Evolutionary conservation across 2,113 vertebrate genomes (phyloP).

Genomic region (Suncus etruscus): DNA sequence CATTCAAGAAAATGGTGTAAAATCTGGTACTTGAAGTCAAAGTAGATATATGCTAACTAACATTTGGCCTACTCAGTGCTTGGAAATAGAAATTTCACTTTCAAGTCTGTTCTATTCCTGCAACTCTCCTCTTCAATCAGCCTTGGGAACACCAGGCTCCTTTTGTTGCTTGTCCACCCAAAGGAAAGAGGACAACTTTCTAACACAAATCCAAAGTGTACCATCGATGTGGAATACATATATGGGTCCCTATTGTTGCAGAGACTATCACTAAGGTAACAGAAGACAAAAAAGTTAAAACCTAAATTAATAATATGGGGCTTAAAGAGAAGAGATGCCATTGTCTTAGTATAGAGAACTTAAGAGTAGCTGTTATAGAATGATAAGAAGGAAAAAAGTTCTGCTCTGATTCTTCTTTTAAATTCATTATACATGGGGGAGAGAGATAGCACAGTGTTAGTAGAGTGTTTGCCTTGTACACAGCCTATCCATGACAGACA

Average conservation of each 20-base stretch:
- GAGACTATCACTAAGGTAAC: neutral
- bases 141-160: neutral
- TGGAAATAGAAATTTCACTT: neutral
- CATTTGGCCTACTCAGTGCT: neutral
- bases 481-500: too few species aligned
- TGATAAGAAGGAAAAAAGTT: neutral
- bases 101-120: neutral
- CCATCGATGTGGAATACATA: neutral
- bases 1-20: neutral
- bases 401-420: neutral
- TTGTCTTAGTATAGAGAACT: neutral
- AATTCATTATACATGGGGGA: neutral
- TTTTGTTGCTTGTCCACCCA: neutral
- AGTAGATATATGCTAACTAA: neutral
- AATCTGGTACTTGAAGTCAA: neutral
- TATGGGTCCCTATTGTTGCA: neutral
- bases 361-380: neutral
- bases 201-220: neutral
- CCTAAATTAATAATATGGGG: neutral
- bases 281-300: neutral
- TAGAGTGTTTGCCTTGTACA: too few species aligned
- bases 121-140: neutral
- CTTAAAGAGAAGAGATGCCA: neutral
- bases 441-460: too few species aligned
- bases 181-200: neutral